These are phyloP conservation scores for Cordilura impudica DNA, from an alignment of 2,888 invertebrate species.

Conservation along the genomic window DNA sequence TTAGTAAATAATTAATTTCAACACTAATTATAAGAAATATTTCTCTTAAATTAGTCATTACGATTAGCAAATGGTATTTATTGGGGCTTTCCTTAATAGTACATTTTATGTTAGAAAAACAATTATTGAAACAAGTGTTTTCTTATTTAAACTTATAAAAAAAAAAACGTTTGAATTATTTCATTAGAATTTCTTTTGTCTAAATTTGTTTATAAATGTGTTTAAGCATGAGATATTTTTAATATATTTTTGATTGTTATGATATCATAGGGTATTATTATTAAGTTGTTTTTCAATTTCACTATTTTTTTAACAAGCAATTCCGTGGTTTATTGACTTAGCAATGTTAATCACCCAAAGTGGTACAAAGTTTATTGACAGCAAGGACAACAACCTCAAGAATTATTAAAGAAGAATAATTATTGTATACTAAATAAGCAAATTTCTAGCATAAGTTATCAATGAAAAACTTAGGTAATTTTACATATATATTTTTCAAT, in stretches of 20 bases:
- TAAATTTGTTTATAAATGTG: neutral
- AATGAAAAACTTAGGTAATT: no score
- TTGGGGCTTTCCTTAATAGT: neutral
- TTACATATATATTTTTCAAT: no score
- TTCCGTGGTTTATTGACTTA: neutral
- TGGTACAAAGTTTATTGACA: neutral
- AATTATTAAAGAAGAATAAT: no score
- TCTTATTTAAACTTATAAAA: no score
- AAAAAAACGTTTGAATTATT: neutral
- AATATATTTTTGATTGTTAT: neutral
- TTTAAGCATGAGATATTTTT: neutral
- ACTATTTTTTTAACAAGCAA: neutral
- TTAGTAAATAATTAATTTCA: conserved; percentile 35
- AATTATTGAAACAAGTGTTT: neutral
- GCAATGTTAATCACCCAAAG: neutral
- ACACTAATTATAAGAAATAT: conserved; percentile 41
- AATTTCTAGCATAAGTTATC: no score
- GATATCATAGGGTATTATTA: neutral
- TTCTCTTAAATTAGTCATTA: conserved; percentile 18
- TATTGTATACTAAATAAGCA: no score
- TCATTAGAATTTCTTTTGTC: neutral
- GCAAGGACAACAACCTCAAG: neutral
- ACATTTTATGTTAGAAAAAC: neutral
- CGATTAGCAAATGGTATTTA: neutral
- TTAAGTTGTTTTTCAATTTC: no score